Evolutionary conservation across 1,140 invertebrate species (phyloP).

Genomic region (Lycorma delicatula): DNA sequence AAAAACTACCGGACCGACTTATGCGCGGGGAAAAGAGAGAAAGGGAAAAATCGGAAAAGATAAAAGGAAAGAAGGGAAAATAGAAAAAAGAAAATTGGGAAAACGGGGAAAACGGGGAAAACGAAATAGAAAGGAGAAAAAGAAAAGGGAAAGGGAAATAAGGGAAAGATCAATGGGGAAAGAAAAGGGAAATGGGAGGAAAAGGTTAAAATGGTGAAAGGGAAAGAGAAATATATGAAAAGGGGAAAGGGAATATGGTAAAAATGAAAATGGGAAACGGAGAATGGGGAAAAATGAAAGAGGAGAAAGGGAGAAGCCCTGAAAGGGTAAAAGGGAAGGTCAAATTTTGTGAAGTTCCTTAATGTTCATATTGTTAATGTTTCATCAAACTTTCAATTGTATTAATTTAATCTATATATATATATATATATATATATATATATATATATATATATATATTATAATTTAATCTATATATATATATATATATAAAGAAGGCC

Average conservation of each 20-base stretch:
- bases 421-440: too few relatives aligned
- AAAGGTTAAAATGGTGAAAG: not conserved
- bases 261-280: constrained; percentile 11
- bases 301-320: constrained; percentile 14
- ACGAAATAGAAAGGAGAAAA: constrained; percentile 15
- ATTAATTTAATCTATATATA: too few relatives aligned
- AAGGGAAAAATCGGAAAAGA: not conserved
- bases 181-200: not conserved
- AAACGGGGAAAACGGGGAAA: not conserved
- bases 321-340: too few relatives aligned
- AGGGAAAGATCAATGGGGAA: not conserved
- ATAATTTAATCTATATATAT: too few relatives aligned
- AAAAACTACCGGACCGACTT: constrained; percentile 2
- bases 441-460: too few relatives aligned
- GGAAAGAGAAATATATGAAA: constrained; percentile 14
- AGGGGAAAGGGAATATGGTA: not conserved
- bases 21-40: not conserved
- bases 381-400: too few relatives aligned
- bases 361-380: too few relatives aligned
- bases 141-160: not conserved
- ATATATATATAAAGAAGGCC: too few relatives aligned
- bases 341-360: too few relatives aligned
- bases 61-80: not conserved
- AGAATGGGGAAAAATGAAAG: constrained; percentile 1
- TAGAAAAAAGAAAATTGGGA: not conserved